These are phyloP conservation scores for Hemibagrus wyckioides DNA, from an alignment of 2,113 vertebrate genomes.

Conservation along the genomic window DNA sequence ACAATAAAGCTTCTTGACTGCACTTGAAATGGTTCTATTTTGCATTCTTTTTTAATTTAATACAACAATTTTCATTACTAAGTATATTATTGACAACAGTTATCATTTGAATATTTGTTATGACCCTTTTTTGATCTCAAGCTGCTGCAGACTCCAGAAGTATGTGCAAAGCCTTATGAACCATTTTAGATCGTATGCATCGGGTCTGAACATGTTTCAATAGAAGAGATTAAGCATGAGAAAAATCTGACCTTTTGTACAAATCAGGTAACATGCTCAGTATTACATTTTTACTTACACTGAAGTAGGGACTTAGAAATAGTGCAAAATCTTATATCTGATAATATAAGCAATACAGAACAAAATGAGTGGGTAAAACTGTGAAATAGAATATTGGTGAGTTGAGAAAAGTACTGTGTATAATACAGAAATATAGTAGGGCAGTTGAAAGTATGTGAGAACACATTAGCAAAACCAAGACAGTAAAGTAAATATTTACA, in stretches of 20 bases:
- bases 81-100: background rate
- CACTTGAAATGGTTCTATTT: conserved; percentile 4
- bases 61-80: background rate
- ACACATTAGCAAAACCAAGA: background rate
- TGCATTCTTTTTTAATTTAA: background rate
- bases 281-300: background rate
- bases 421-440: background rate
- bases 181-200: background rate
- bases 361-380: background rate
- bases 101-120: background rate
- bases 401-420: background rate
- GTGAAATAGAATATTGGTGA: background rate
- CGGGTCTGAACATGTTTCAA: background rate
- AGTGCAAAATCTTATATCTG: too few relatives aligned
- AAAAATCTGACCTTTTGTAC: background rate
- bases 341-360: background rate
- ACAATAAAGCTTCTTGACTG: too few relatives aligned
- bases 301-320: background rate
- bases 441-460: background rate
- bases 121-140: background rate
- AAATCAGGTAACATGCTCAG: too few relatives aligned
- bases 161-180: background rate
- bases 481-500: background rate
- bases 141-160: background rate
- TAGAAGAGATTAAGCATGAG: background rate